These are phyloP conservation scores for Hydriomena furcata DNA, from an alignment of 2,888 invertebrate genomes.

Conservation along the genomic window DNA sequence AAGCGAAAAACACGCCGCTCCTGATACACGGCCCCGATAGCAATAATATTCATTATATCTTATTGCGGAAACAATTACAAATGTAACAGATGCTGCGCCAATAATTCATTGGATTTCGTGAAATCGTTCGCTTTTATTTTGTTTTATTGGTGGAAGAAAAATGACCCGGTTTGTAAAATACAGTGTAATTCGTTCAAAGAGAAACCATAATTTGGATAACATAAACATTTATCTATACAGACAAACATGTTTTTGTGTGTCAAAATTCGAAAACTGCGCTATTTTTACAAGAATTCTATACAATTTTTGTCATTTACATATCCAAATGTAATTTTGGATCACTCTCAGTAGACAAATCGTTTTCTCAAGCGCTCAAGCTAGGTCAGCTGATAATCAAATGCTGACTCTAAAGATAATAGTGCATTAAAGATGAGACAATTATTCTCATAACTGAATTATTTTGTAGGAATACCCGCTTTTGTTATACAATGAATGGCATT, in stretches of 20 bases:
- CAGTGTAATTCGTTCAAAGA: too few relatives aligned
- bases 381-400: too few relatives aligned
- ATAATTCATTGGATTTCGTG: slow-evolving; percentile 29
- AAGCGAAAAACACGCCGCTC: slow-evolving; percentile 16
- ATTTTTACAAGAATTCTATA: too few relatives aligned
- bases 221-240: too few relatives aligned
- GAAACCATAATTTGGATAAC: too few relatives aligned
- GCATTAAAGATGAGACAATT: not conserved
- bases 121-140: slow-evolving; percentile 21
- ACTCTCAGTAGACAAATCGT: too few relatives aligned
- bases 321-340: too few relatives aligned
- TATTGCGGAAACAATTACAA: slow-evolving; percentile 53
- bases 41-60: slow-evolving; percentile 43
- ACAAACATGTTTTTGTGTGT: too few relatives aligned
- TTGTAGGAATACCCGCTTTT: slow-evolving; percentile 9
- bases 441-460: slow-evolving; percentile 1
- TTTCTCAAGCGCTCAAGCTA: too few relatives aligned
- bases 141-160: slow-evolving; percentile 14
- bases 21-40: slow-evolving; percentile 16
- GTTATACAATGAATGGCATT: slow-evolving; percentile 18
- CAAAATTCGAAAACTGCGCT: too few relatives aligned
- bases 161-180: slow-evolving; percentile 2
- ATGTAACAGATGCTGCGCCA: slow-evolving; percentile 30
- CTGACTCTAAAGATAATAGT: too few relatives aligned
- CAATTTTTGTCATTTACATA: too few relatives aligned